Conservation (phyloP, 2,888 invertebrate genomes). For the Bruchidius siliquastri region DNA sequence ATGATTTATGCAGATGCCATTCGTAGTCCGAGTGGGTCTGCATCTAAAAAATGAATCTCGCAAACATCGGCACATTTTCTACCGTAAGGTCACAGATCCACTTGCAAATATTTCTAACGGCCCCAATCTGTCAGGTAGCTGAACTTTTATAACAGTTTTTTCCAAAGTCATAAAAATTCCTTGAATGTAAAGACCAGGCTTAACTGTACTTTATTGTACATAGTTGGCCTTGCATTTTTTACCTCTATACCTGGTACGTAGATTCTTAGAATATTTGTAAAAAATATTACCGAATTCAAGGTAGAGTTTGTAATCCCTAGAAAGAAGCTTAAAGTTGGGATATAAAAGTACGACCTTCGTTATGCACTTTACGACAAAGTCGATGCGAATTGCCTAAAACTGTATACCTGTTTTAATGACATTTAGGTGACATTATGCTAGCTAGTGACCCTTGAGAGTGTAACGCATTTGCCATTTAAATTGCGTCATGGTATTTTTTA, state of each 20-base stretch:
- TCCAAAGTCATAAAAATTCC: neutral
- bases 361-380: neutral
- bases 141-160: neutral
- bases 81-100: neutral
- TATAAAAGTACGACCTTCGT: neutral
- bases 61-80: neutral
- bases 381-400: neutral
- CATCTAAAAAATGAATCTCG: neutral
- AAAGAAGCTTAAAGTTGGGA: neutral
- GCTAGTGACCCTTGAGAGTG: neutral
- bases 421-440: neutral
- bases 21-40: neutral
- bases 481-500: neutral
- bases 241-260: neutral
- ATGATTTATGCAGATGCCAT: neutral
- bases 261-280: neutral
- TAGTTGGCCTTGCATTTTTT: neutral
- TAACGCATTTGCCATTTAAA: neutral
- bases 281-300: neutral
- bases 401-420: neutral
- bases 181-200: neutral
- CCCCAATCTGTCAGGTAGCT: neutral
- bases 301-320: neutral
- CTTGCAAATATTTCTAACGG: neutral
- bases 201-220: neutral